These are phyloP conservation scores for Lacanobia oleracea DNA, from an alignment of 2,888 invertebrate genomes.

Conservation along the genomic window DNA sequence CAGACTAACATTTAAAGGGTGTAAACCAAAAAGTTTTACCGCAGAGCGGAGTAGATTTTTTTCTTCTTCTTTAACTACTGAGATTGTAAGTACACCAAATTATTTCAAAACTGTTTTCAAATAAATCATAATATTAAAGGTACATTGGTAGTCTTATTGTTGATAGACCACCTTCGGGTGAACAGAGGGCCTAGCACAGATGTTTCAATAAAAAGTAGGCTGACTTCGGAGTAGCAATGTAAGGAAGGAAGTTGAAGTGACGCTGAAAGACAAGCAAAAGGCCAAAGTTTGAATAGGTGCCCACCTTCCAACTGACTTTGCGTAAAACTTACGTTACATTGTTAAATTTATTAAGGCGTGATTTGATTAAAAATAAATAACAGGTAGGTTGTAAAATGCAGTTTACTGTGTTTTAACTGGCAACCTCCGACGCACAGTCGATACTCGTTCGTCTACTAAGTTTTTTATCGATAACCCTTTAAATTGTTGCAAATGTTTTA, in stretches of 20 bases:
- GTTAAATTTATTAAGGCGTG: conserved; percentile 73
- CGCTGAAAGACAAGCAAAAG: not conserved
- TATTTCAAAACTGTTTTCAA: no score
- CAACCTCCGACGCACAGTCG: conserved; percentile 80
- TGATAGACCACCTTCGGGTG: no score
- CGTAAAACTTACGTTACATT: conserved; percentile 67
- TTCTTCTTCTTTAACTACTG: no score
- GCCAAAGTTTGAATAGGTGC: conserved; percentile 1
- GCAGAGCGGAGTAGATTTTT: no score
- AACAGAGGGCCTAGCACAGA: no score
- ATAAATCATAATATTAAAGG: no score
- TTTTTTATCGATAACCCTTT: conserved; percentile 88
- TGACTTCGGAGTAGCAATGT: not conserved
- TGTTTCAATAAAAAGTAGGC: no score
- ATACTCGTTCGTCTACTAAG: conserved; percentile 83
- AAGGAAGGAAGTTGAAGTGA: not conserved
- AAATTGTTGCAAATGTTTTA: conserved; percentile 90
- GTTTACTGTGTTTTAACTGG: conserved; percentile 85
- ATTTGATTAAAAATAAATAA: conserved; percentile 83
- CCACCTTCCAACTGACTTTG: conserved; percentile 10
- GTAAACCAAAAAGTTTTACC: not conserved
- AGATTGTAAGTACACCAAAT: no score
- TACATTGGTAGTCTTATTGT: no score
- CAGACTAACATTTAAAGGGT: not conserved
- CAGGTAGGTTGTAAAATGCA: conserved; percentile 81